phyloP scores from a whole-genome alignment of 2,113 vertebrate species.

The Riparia riparia region DNA sequence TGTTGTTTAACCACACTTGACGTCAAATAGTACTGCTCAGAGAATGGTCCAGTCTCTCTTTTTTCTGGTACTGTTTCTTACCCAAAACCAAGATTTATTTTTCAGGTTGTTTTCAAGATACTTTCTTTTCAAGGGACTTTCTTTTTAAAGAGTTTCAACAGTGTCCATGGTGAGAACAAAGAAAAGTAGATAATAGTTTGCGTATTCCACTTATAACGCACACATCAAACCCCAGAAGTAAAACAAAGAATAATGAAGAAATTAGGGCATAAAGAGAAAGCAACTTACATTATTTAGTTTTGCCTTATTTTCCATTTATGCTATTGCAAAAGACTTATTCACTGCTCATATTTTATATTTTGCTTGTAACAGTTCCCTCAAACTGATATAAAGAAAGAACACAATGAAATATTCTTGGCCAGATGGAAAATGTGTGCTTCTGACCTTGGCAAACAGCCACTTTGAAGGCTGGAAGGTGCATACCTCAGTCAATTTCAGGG shows the following conservation, averaged over 20 bases:
- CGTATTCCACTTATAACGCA: not conserved
- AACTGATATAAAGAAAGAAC: not conserved
- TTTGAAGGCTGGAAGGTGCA: not conserved
- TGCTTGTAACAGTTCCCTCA: not conserved
- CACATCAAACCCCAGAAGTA: not conserved
- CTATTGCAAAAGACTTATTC: conserved; percentile 4
- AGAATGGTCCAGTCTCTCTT: not conserved
- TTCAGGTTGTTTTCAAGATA: not conserved
- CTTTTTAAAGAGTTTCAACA: not conserved
- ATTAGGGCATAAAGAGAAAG: not conserved
- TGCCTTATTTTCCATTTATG: not conserved
- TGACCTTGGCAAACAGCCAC: not conserved
- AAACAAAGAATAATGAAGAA: not conserved
- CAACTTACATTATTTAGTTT: not conserved
- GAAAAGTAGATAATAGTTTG: not conserved
- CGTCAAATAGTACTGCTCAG: not conserved
- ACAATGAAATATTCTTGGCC: not conserved
- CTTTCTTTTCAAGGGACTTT: not conserved
- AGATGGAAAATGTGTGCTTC: not conserved
- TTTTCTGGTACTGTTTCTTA: not conserved
- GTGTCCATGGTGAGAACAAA: not conserved
- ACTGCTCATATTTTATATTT: not conserved
- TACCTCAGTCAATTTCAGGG: not conserved
- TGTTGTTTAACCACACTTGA: not conserved
- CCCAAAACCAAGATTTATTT: not conserved